Conservation (phyloP, 2,888 invertebrate genomes). For the Rhyacophila evoluta region DNA sequence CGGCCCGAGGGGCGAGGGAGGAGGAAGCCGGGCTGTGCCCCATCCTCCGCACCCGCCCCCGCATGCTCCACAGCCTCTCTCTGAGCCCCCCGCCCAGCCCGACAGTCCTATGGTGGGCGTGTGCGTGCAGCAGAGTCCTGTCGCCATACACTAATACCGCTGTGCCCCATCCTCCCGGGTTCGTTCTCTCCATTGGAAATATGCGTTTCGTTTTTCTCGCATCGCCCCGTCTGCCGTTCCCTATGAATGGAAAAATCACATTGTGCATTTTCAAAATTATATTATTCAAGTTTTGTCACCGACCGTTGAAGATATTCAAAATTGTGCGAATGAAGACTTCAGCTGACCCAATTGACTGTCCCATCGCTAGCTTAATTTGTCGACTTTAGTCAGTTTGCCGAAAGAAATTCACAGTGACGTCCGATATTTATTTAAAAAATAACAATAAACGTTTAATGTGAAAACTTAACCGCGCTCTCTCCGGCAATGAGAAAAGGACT, state of each 20-base stretch:
- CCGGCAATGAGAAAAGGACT: not conserved
- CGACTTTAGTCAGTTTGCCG: not conserved
- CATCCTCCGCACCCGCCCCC: constrained; percentile 55
- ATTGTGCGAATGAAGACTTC: not conserved
- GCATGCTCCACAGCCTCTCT: constrained; percentile 39
- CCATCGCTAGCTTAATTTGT: not conserved
- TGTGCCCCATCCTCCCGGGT: not conserved
- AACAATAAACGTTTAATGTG: not conserved
- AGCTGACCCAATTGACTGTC: not conserved
- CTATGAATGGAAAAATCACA: not conserved
- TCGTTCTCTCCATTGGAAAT: not conserved
- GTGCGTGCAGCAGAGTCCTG: constrained; percentile 92
- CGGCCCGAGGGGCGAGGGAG: not conserved
- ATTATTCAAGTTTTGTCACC: not conserved
- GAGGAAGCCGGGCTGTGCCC: constrained; percentile 41
- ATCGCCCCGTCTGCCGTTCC: not conserved
- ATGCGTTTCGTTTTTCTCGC: not conserved
- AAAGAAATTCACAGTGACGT: not conserved
- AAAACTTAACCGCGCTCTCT: not conserved
- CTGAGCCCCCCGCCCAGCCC: constrained; percentile 59
- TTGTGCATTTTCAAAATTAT: not conserved
- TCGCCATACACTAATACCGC: constrained; percentile 80
- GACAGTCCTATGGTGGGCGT: constrained; percentile 85
- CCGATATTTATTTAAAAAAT: not conserved
- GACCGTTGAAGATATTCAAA: not conserved